Base-by-base conservation (phyloP, 2,113 vertebrate species). In the Paramormyrops kingsleyae region DNA sequence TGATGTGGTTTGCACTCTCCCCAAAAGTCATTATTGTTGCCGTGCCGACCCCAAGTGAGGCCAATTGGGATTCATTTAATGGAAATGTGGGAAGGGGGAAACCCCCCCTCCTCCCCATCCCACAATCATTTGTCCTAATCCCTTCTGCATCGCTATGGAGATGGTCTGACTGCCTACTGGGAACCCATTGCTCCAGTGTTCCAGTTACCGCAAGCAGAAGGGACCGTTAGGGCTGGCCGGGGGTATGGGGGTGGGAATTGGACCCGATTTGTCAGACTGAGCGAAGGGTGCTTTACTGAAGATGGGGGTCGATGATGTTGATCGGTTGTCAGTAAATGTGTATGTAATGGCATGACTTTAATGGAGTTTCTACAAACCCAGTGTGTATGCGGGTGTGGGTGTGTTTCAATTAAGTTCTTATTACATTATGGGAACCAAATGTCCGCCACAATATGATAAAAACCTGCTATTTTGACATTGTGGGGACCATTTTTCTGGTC, bases 21-120 rank as follows among this genome's bases (percentile, higher is more conserved):
- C 92, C 94, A 91, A 66, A 94, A 95, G 94, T 95, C 92, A 95
- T 94, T 95, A 94, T 93, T 94, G 94, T 94, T 95, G 94, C 93
- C 93, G 92, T 92, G 93, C 92, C 90, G 91, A 93, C 92, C 91
- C 91, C 44, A 91, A 91, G 91, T 93, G 89, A 91, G 89, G 90
- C 89, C 87, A 90, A 92, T 92, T 44, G 83, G 93, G 92, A 94
- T 95, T 95, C 94, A 93, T 94, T 92, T 93, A 93, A 95, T 94
- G 91, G 93, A 93, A 93, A 94, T 94, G 93, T 92, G 94, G 47
- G 39, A 84, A 53, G 62, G 47, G 19, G 49, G 47, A 44, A 17
- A 46, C 31, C n/a, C 46, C 84, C 83, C 70, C 31, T 12, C 66
- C 83, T 9, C 86, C 70, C 13, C 70, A 39, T 35, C 70, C 31